Conservation (phyloP, 2,113 vertebrate species). For the Eira barbara region DNA sequence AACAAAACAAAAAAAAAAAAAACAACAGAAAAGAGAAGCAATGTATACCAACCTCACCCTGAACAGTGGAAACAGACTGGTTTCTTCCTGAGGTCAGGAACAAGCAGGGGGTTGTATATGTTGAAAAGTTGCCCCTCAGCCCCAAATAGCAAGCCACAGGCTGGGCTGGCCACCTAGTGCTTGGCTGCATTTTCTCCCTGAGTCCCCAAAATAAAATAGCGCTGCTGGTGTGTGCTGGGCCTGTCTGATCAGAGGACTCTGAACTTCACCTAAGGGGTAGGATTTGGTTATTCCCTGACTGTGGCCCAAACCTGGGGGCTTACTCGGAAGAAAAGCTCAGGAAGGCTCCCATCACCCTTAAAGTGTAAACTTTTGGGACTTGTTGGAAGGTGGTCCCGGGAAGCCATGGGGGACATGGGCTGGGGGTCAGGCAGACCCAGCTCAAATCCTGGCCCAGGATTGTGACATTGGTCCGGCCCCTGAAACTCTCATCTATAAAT, state of each 20-base stretch:
- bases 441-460: background rate
- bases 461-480: background rate
- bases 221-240: background rate
- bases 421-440: background rate
- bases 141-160: background rate
- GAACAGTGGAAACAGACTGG: background rate
- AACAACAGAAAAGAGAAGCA: background rate
- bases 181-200: background rate
- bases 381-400: background rate
- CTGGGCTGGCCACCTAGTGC: background rate
- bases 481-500: background rate
- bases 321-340: background rate
- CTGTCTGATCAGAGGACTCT: background rate
- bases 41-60: background rate
- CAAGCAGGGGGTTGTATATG: background rate
- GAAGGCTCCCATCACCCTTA: background rate
- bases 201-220: background rate
- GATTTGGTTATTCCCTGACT: background rate
- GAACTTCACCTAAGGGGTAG: background rate
- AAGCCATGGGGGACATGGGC: fast-evolving
- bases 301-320: background rate
- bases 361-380: background rate
- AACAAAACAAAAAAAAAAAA: background rate
- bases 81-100: background rate
- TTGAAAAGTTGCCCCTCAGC: background rate